These are phyloP conservation scores for Muntiacus reevesi DNA, from an alignment of 2,113 vertebrate genomes.

Conservation along the genomic window DNA sequence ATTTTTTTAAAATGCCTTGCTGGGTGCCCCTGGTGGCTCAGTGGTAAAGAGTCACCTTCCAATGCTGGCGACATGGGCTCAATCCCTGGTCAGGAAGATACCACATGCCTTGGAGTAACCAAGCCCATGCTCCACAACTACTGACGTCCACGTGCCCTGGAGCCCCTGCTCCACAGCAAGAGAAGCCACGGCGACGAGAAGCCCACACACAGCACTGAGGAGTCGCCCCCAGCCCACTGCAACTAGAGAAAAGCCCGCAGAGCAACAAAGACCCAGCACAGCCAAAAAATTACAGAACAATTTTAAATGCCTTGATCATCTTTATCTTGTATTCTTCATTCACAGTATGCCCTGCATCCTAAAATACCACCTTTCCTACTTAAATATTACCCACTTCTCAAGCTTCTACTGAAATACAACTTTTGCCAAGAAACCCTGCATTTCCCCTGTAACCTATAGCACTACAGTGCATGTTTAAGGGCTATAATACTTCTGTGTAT, in stretches of 20 bases:
- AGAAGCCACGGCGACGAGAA: background rate
- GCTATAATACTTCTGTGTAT: background rate
- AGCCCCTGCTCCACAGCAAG: background rate
- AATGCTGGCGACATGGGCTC: background rate
- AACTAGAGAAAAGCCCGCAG: background rate
- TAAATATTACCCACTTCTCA: background rate
- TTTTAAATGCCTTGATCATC: background rate
- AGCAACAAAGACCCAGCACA: background rate
- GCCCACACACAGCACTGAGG: background rate
- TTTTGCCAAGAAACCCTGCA: background rate
- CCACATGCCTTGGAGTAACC: background rate
- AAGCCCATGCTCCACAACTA: background rate
- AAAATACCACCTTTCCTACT: background rate
- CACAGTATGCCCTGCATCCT: background rate
- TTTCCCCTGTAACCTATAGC: background rate
- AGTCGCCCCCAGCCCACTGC: background rate
- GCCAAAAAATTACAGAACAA: background rate
- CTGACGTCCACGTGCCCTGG: background rate
- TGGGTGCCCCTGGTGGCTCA: background rate
- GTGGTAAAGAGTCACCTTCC: background rate
- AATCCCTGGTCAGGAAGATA: background rate
- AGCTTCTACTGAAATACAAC: background rate
- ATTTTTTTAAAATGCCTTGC: background rate
- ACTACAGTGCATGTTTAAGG: background rate
- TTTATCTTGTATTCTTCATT: background rate